Conservation (phyloP, 2,797 vertebrate genomes). For the Alcedo quadribrachys region DNA sequence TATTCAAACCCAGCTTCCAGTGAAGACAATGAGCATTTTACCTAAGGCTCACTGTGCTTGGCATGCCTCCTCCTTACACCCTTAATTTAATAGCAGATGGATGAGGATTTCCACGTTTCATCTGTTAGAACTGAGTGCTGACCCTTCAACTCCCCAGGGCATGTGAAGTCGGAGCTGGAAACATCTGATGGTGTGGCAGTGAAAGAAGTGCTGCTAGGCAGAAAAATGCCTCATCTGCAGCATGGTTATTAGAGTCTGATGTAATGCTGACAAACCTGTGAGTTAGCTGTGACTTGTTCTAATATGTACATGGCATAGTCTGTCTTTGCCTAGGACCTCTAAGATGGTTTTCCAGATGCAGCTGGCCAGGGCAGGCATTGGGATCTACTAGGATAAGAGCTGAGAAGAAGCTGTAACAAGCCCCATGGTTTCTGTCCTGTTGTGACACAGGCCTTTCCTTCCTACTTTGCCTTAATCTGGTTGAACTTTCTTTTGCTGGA, state of each 20-base stretch:
- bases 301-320: rapidly evolving
- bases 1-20: background rate
- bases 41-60: background rate
- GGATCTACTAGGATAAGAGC: background rate
- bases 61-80: background rate
- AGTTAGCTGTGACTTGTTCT: background rate
- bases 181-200: background rate
- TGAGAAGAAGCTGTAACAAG: background rate
- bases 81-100: background rate
- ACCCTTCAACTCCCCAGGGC: background rate
- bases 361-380: background rate
- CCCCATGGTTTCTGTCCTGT: background rate
- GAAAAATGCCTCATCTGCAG: background rate
- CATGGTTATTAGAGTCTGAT: rapidly evolving
- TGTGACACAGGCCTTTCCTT: background rate
- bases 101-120: background rate
- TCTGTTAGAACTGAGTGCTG: background rate
- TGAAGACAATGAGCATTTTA: conserved; percentile 30
- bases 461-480: background rate
- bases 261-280: background rate
- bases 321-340: background rate
- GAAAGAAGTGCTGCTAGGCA: background rate
- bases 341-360: background rate
- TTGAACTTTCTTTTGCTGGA: background rate
- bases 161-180: background rate